A percentile compares a stretch with the other conserved stretches of the same genome.
phyloP scores from a whole-genome alignment of 2,113 vertebrate species.

The Vombatus ursinus region DNA sequence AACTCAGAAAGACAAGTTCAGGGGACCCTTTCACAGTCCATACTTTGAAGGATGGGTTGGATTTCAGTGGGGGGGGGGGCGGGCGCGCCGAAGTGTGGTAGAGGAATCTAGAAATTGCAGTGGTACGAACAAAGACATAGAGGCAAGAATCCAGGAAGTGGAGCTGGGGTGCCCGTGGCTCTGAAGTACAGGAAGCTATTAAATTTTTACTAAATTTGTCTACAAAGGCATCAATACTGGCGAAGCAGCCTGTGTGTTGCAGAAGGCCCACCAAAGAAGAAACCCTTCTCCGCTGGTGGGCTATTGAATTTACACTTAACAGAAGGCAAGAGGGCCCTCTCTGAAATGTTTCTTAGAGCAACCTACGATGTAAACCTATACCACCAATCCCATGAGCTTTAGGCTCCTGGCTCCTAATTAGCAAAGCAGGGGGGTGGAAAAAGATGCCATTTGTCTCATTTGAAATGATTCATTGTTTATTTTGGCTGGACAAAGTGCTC shows the following conservation, averaged over 20 bases:
- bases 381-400: not conserved
- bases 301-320: slow-evolving; percentile 43
- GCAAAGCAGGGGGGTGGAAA: not conserved
- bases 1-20: too few relatives aligned
- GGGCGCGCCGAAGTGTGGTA: not conserved
- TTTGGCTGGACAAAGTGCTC: slow-evolving; percentile 48
- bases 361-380: not conserved
- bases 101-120: not conserved
- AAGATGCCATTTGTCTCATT: slow-evolving; percentile 45
- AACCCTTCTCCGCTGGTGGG: not conserved
- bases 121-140: not conserved
- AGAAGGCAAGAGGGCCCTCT: slow-evolving; percentile 48
- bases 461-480: slow-evolving; percentile 60
- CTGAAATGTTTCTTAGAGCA: slow-evolving; percentile 27
- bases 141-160: not conserved
- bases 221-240: not conserved
- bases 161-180: not conserved
- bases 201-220: slow-evolving; percentile 15
- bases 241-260: not conserved
- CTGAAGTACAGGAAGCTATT: not conserved
- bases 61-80: too few relatives aligned
- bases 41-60: too few relatives aligned
- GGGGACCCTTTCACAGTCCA: too few relatives aligned
- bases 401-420: slow-evolving; percentile 37
- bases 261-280: slow-evolving; percentile 7